Base-by-base conservation (phyloP, 1,140 invertebrate species). In the Trichomalopsis sarcophagae region DNA sequence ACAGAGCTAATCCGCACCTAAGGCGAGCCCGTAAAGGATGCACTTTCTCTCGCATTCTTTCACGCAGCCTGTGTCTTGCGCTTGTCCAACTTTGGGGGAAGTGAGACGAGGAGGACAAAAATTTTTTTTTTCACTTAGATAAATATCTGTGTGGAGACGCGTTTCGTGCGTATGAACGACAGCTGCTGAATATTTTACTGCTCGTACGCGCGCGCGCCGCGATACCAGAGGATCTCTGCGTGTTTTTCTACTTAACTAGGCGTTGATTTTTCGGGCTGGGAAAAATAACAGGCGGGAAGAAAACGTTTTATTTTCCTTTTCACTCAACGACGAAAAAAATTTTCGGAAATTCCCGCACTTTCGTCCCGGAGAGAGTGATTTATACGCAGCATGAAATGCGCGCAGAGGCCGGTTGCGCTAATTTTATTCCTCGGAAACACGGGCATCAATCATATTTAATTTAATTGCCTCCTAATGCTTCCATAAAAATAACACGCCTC, bases 41-140 rank as follows among this genome's bases (percentile, higher is more conserved):
- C 74, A 73, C 84, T 85, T 85, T 85, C 84, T 82, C 79, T 62
- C 23, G 73, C 74, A 81, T 85, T 81, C 84, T 81, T 85, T 71
- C 84, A 40, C 66, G 73, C 21, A 17, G 40, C 36, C 11, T 7
- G 17, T 66, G 47, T 79, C 55, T 36, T 71, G 23, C 23, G 27
- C 14, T 62, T 62, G 47, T 14, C 3, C 2, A n/a, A 62, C 6
- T 62, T 62, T 62, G 55, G 17, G 55, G 55, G 3, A 6, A 7
- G 7, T 7, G 55, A n/a, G 55, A 62, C 13, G 14, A 82, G 40
- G 27, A 36, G 17, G 27, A n/a, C n/a, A 81, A 30, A 73, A 21
- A 73, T 33, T 21, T 27, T 50, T 44, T 40, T 40, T 36, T 74
- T 74, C 71, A 17, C 21, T 55, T n/a, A 36, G 69, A 74, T 82